Base-by-base conservation (phyloP, 1,140 invertebrate genomes). In the Mizuhopecten yessoensis region DNA sequence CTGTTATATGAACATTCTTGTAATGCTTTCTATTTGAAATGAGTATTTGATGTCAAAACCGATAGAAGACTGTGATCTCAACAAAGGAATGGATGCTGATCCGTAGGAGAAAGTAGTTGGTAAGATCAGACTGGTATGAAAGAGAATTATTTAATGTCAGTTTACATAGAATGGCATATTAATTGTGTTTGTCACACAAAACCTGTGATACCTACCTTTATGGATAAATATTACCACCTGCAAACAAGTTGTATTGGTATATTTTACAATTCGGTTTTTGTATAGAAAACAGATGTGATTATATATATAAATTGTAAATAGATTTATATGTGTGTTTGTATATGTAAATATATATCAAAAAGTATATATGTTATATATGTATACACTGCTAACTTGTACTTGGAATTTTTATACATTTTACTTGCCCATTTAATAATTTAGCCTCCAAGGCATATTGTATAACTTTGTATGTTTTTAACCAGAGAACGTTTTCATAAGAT, bases 391-490 rank as follows among this genome's bases (percentile, higher is more conserved):
- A 75, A 75, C 9, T 17, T 75, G 23, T 29, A 75, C 57, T 75
- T 75, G 57, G 57, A 75, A 29, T 75, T 75, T 75, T 45, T 75
- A 17, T 75, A 75, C 57, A 29, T 75, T 75, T 45, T 45, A 45
- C 17, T 20, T n/a, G 29, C 17, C n/a, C n/a, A n/a, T n/a, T n/a
- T n/a, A n/a, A n/a, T n/a, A n/a, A n/a, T 29, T 75, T 75, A 75
- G 57, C 57, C 57, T 75, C 23, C 15, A 75, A 75, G 57, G 57
- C 57, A 75, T 29, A 75, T 75, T 29, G 23, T 75, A 29, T 49
- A 49, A 49, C 45, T 49, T 29, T 75, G 57, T 75, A 39, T 39
- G 5, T 5, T 75, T 75, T 75, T 29, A 29, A 7, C 57, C 57
- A 75, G 57, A 75, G 20, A 11, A 57, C 23, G 15, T 57, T n/a